phyloP scores from a whole-genome alignment of 2,113 vertebrate species.

The Brienomyrus longianalis region DNA sequence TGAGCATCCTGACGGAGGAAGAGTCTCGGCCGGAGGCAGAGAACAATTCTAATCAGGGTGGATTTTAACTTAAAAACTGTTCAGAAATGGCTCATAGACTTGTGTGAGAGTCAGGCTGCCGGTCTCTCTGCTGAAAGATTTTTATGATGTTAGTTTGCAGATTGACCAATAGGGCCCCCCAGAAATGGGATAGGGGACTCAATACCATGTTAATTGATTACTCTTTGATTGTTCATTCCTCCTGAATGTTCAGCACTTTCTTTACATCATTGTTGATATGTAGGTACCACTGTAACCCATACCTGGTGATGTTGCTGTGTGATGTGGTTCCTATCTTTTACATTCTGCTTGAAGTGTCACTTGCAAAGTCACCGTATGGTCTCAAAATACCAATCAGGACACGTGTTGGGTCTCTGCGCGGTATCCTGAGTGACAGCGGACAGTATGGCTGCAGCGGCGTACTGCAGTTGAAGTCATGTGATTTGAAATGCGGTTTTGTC shows the following conservation, averaged over 20 bases:
- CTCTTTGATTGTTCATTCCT: not conserved
- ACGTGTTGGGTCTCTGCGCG: not conserved
- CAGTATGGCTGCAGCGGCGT: not conserved
- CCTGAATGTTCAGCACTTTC: not conserved
- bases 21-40: not conserved
- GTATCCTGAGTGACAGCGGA: not conserved
- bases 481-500: not conserved
- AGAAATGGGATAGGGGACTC: not conserved
- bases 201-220: not conserved
- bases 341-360: not conserved
- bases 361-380: not conserved
- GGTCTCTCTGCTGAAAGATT: not conserved
- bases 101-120: not conserved
- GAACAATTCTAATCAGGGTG: not conserved
- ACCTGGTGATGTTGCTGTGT: not conserved
- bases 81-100: constrained; percentile 8
- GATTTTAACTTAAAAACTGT: constrained; percentile 2
- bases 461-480: not conserved
- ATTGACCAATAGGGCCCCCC: not conserved
- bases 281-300: not conserved
- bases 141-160: not conserved
- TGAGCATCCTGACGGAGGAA: not conserved
- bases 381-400: too few relatives aligned
- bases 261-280: not conserved
- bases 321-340: not conserved